Conservation (phyloP, 2,113 vertebrate species). For the Ceratotherium simum region DNA sequence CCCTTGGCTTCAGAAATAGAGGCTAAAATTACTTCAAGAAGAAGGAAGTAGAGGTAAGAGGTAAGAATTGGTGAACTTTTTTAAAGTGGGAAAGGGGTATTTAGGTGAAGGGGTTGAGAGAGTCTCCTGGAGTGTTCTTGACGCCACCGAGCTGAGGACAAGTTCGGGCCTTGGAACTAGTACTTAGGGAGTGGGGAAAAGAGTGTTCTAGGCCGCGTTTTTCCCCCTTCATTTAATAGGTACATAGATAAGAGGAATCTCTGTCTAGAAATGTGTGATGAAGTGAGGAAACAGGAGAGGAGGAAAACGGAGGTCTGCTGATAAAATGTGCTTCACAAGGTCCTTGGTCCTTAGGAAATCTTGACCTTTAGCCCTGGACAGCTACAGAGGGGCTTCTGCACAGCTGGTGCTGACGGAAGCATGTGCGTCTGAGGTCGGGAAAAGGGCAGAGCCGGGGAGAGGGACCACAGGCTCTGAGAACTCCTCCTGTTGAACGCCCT, state of each 20-base stretch:
- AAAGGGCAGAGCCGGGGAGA: not conserved
- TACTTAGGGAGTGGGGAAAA: not conserved
- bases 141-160: not conserved
- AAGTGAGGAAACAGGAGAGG: not conserved
- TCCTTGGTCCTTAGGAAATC: slow-evolving; percentile 28
- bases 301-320: not conserved
- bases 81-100: not conserved
- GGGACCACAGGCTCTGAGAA: not conserved
- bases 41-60: not conserved
- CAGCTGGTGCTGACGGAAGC: not conserved
- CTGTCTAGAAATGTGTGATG: not conserved
- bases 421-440: not conserved
- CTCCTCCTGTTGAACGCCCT: not conserved
- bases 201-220: not conserved
- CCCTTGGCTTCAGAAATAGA: not conserved
- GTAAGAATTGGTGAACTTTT: not conserved
- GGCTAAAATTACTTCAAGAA: not conserved
- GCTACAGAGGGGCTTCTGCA: not conserved
- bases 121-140: slow-evolving; percentile 1
- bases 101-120: not conserved
- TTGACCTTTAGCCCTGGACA: slow-evolving; percentile 30
- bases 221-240: not conserved
- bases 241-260: not conserved
- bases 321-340: not conserved
- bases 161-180: not conserved